Evolutionary conservation across 2,113 vertebrate genomes (phyloP), one percentile per base, ranked within the genome.

Genomic region (Syngnathoides biaculeatus): DNA sequence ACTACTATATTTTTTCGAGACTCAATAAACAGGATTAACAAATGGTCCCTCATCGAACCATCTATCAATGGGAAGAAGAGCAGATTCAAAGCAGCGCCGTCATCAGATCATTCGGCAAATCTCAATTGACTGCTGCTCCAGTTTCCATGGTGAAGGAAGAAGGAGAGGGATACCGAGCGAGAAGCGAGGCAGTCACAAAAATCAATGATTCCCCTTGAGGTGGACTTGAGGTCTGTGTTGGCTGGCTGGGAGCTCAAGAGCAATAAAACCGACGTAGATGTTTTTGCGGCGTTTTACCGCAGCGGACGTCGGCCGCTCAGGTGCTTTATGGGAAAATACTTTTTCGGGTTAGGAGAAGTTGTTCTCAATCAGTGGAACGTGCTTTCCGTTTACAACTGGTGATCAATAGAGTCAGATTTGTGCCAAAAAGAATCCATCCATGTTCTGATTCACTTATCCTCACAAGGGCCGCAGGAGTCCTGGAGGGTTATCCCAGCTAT

Each of bases 61-160:
- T 74, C 68, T 72, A 66, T 12, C 77, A 69, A 65, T 58, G 62
- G 56, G 69, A 81, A 64, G 65, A 20, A 79, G 68, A 68, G 52
- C 22, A 40, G 61, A 73, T 47, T 69, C 68, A 68, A 72, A 79
- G 66, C 71, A 62, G 59, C 65, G 24, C 43, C 8, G 8, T 8
- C 38, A 73, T 79, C 78, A 77, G 80, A 73, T 83, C 68, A 67
- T 81, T 79, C 50, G 69, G 79, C 53, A 74, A 82, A 88, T 76
- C 80, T 83, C 66, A 74, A 79, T 64, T 75, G 80, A 78, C 76
- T 74, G 66, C 65, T 80, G 83, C 78, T 84, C 74, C 73, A 75
- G 87, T 87, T 86, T 84, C 84, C 80, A 86, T 82, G 77, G 79
- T 80, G 83, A 84, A 75, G 73, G 74, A 63, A 79, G 64, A 75